A percentile compares a stretch with the other conserved stretches of the same genome.
Evolutionary conservation across 2,888 invertebrate species (phyloP).

Genomic region (Phyllotreta cruciferae): DNA sequence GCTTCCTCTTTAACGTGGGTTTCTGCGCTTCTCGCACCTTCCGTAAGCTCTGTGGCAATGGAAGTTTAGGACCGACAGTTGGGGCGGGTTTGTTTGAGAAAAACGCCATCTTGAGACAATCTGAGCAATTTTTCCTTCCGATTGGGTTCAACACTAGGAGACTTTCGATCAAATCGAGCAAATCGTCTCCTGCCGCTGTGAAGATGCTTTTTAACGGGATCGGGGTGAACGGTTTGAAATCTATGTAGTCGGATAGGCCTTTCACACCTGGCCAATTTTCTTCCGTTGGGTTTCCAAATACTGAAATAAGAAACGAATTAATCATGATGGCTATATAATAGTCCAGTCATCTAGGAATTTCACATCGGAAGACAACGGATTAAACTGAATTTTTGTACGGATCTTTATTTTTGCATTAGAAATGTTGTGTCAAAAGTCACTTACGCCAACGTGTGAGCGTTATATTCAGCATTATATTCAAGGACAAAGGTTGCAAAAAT

Average conservation of each 20-base stretch:
- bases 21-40: slow-evolving; percentile 67
- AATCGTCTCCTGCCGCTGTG: slow-evolving; percentile 92
- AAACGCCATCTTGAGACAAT: slow-evolving; percentile 88
- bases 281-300: slow-evolving; percentile 92
- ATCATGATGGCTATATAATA: too few relatives aligned
- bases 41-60: slow-evolving; percentile 73
- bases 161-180: slow-evolving; percentile 80
- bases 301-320: slow-evolving; percentile 55
- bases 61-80: slow-evolving; percentile 81
- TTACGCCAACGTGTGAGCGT: too few relatives aligned
- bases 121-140: slow-evolving; percentile 79
- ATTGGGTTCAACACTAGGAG: slow-evolving; percentile 84
- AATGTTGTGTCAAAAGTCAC: too few relatives aligned
- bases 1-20: slow-evolving; percentile 78
- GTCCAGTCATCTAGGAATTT: too few relatives aligned
- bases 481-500: too few relatives aligned
- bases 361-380: too few relatives aligned
- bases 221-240: slow-evolving; percentile 85
- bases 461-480: too few relatives aligned
- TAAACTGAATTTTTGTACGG: too few relatives aligned
- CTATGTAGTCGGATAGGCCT: slow-evolving; percentile 87
- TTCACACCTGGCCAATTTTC: slow-evolving; percentile 89
- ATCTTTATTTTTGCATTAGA: too few relatives aligned
- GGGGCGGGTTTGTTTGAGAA: slow-evolving; percentile 92
- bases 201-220: slow-evolving; percentile 91